Evolutionary conservation across 92 coral and sea anemone genomes (phyloP).

Genomic region (Palythoa caribaeorum): DNA sequence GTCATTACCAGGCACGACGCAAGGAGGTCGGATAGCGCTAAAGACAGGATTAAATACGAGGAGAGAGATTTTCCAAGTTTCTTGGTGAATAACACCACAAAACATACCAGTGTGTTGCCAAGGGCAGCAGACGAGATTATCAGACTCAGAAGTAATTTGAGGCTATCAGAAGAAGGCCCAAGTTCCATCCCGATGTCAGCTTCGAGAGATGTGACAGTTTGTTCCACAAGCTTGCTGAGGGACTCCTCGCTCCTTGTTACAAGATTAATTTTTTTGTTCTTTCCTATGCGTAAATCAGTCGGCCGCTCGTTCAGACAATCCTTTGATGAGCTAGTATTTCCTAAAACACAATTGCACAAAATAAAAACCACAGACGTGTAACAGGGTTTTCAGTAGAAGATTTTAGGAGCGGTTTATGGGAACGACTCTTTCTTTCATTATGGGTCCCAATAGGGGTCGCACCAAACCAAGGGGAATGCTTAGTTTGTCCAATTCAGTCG

Average conservation of each 20-base stretch:
- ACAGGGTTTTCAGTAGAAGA: too few relatives aligned
- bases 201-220: neutral
- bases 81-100: slow-evolving; percentile 68
- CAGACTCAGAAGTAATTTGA: slow-evolving; percentile 4
- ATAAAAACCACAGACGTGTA: too few relatives aligned
- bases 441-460: too few relatives aligned
- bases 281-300: too few relatives aligned
- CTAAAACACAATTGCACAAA: too few relatives aligned
- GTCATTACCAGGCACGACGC: slow-evolving; percentile 87
- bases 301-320: too few relatives aligned
- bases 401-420: too few relatives aligned
- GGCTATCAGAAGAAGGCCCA: neutral
- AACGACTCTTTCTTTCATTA: too few relatives aligned
- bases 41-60: slow-evolving; percentile 79
- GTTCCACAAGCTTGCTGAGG: neutral
- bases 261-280: too few relatives aligned
- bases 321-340: too few relatives aligned
- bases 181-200: neutral
- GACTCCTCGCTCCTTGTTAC: neutral
- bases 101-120: slow-evolving; percentile 85
- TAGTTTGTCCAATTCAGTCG: too few relatives aligned
- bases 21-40: slow-evolving; percentile 86
- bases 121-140: slow-evolving; percentile 72
- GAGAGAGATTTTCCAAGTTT: slow-evolving; percentile 78
- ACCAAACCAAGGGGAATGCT: too few relatives aligned